Percentiles rank a stretch among this genome's conserved stretches.
phyloP scores from a whole-genome alignment of 2,888 invertebrate species.

The Eristalis tenax region DNA sequence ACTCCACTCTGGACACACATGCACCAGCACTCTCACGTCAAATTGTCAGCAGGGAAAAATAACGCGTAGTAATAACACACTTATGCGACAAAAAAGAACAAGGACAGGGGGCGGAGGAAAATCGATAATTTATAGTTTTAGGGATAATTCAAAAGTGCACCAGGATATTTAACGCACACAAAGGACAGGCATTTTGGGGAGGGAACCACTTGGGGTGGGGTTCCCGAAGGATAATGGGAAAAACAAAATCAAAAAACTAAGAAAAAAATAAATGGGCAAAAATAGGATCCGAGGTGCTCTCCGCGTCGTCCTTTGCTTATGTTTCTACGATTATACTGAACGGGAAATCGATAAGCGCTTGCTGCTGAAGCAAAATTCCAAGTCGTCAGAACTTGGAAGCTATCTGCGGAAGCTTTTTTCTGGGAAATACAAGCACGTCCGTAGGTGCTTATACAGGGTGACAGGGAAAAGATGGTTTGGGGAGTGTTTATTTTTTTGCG shows the following conservation, averaged over 20 bases:
- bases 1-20: background rate
- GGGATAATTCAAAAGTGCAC: slow-evolving; percentile 40
- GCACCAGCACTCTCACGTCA: background rate
- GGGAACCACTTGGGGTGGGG: background rate
- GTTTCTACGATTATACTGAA: background rate
- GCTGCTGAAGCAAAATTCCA: background rate
- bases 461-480: background rate
- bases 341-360: background rate
- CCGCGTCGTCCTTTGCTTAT: background rate
- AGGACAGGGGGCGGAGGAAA: background rate
- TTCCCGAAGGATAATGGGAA: background rate
- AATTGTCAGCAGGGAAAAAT: background rate
- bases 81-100: background rate
- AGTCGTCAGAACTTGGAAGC: background rate
- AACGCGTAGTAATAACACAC: too few species aligned
- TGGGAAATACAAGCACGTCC: background rate
- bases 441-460: background rate
- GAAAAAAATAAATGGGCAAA: too few species aligned
- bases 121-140: slow-evolving; percentile 48
- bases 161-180: slow-evolving; percentile 17
- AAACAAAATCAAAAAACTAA: background rate
- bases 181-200: background rate
- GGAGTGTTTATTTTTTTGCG: background rate
- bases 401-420: background rate
- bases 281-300: background rate